Conservation (phyloP, 2,888 invertebrate genomes). For the Polyommatus iphigenia region DNA sequence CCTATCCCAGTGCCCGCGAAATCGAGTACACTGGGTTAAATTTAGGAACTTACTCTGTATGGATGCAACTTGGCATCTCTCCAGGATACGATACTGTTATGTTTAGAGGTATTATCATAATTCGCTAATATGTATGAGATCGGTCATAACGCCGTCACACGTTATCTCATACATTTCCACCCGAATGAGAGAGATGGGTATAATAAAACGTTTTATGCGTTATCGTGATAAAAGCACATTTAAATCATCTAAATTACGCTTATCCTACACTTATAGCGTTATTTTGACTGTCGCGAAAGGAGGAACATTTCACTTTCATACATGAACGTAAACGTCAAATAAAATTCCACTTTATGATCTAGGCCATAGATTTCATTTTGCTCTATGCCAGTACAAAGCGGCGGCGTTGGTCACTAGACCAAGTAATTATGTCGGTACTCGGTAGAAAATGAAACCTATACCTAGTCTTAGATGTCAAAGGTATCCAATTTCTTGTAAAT, state of each 20-base stretch:
- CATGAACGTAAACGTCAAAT: background rate
- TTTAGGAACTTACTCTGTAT: background rate
- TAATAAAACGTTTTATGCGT: background rate
- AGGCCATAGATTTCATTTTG: no score
- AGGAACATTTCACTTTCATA: background rate
- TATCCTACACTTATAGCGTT: background rate
- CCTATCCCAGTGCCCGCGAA: no score
- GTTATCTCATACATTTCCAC: background rate
- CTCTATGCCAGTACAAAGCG: no score
- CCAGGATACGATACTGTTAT: conserved; percentile 7
- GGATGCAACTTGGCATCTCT: background rate
- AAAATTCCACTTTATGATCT: no score
- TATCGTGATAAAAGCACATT: background rate
- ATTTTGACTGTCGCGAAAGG: background rate
- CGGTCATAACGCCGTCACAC: background rate
- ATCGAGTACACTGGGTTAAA: background rate
- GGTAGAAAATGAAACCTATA: no score
- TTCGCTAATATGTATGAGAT: conserved; percentile 4
- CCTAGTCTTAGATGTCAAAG: no score
- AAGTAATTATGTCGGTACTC: no score
- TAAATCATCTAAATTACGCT: background rate
- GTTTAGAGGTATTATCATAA: conserved; percentile 11
- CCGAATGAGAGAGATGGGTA: background rate
- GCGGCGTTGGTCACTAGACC: no score
- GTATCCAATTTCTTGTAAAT: no score